A percentile compares a stretch with the other conserved stretches of the same genome.
These are phyloP conservation scores for Acrocephalus kingi DNA, from an alignment of 2,113 vertebrate species.

Conservation along the genomic window DNA sequence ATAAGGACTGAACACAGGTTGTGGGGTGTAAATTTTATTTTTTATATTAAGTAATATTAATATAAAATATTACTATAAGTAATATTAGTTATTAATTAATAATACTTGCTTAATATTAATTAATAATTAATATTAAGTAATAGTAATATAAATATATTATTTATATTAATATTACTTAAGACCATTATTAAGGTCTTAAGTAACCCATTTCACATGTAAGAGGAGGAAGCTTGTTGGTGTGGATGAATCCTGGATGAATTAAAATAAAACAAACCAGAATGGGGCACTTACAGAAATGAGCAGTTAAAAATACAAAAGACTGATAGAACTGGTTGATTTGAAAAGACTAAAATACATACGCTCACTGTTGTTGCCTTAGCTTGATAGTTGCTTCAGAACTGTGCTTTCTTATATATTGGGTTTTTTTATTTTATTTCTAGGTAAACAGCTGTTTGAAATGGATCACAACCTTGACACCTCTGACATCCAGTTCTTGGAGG, in stretches of 20 bases:
- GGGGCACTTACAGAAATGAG: background rate
- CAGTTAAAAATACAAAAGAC: background rate
- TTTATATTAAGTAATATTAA: too few relatives aligned
- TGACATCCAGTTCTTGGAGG: slow-evolving; percentile 97
- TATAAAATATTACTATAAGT: too few relatives aligned
- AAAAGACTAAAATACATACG: background rate
- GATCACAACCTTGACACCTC: slow-evolving; percentile 99
- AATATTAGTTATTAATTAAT: too few relatives aligned
- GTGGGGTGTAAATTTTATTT: background rate
- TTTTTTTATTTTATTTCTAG: slow-evolving; percentile 69
- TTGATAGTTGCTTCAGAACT: background rate
- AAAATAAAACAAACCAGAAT: background rate
- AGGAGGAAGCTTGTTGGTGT: background rate
- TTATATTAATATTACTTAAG: too few relatives aligned
- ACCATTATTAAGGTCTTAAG: background rate
- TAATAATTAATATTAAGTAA: too few relatives aligned
- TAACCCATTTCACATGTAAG: background rate
- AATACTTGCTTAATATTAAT: too few relatives aligned
- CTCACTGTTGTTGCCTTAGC: background rate
- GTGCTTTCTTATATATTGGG: background rate
- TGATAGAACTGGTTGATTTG: background rate
- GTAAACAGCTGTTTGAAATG: slow-evolving; percentile 96
- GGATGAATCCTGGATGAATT: background rate
- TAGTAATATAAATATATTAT: too few relatives aligned
- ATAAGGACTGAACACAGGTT: background rate